A percentile compares a stretch with the other conserved stretches of the same genome.
Conservation (phyloP, 2,888 invertebrate genomes). For the Axea sp. region DNA sequence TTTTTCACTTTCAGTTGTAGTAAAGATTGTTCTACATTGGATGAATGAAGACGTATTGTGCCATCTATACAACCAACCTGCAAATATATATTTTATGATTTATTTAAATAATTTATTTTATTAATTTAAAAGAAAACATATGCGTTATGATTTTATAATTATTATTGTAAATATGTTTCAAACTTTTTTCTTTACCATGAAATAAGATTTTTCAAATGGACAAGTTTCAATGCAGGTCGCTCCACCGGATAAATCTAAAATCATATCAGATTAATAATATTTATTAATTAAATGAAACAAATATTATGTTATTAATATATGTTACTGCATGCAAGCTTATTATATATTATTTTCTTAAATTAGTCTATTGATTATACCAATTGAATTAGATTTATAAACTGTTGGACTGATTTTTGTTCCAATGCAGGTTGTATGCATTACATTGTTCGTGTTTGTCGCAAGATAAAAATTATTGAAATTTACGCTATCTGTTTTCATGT, state of each 20-base stretch:
- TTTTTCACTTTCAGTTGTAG: conserved; percentile 74
- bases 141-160: too few relatives aligned
- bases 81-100: conserved; percentile 1
- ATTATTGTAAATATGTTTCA: too few relatives aligned
- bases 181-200: too few relatives aligned
- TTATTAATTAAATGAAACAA: too few relatives aligned
- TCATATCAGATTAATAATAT: too few relatives aligned
- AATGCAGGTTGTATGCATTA: conserved; percentile 78
- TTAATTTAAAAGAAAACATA: too few relatives aligned
- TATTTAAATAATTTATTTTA: not conserved
- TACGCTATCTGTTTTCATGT: conserved; percentile 78
- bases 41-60: conserved; percentile 80
- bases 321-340: too few relatives aligned
- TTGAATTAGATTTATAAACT: conserved; percentile 69
- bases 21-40: conserved; percentile 78
- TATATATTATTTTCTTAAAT: too few relatives aligned
- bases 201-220: conserved; percentile 80
- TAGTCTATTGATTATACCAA: too few relatives aligned
- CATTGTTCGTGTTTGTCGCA: conserved; percentile 79
- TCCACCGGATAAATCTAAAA: conserved; percentile 71
- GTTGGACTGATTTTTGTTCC: conserved; percentile 71
- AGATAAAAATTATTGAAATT: conserved; percentile 80
- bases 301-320: too few relatives aligned
- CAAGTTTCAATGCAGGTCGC: conserved; percentile 80
- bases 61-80: conserved; percentile 80